These are phyloP conservation scores for Channa maculata DNA, from an alignment of 2,113 vertebrate species.

Conservation along the genomic window DNA sequence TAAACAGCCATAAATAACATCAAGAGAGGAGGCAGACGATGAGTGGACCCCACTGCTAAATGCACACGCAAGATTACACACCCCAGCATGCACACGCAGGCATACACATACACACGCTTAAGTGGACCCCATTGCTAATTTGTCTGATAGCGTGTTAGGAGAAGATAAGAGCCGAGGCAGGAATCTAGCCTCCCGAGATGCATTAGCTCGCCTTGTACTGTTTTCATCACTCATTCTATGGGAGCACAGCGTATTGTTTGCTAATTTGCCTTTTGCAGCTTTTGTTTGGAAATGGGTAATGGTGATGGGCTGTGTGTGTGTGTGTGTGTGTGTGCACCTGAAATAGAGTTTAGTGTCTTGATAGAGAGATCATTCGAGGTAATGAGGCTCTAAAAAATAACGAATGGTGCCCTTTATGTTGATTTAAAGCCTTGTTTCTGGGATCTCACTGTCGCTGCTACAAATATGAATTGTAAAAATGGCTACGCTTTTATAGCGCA, in stretches of 20 bases:
- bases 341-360: constrained; percentile 36
- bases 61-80: constrained; percentile 37
- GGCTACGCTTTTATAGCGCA: no score
- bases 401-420: constrained; percentile 51
- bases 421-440: constrained; percentile 29
- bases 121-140: constrained; percentile 78
- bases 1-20: constrained; percentile 80
- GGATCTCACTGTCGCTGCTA: constrained; percentile 6
- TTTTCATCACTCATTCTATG: constrained; percentile 65
- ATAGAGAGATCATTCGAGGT: constrained; percentile 61
- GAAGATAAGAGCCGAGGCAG: constrained; percentile 73
- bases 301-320: constrained; percentile 39
- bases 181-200: constrained; percentile 65
- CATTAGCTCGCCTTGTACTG: constrained; percentile 60
- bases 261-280: constrained; percentile 68
- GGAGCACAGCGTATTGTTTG: constrained; percentile 62
- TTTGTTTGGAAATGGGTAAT: constrained; percentile 43
- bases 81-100: neutral
- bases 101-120: constrained; percentile 40
- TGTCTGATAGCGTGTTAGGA: constrained; percentile 76
- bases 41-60: constrained; percentile 56
- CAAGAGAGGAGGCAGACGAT: constrained; percentile 63
- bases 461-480: constrained; percentile 24
- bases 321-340: constrained; percentile 15
- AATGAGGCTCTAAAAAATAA: constrained; percentile 49